A percentile compares a stretch with the other conserved stretches of the same genome.
Conservation (phyloP, 1,140 invertebrate species). For the Ctenoplectra terminalis region DNA sequence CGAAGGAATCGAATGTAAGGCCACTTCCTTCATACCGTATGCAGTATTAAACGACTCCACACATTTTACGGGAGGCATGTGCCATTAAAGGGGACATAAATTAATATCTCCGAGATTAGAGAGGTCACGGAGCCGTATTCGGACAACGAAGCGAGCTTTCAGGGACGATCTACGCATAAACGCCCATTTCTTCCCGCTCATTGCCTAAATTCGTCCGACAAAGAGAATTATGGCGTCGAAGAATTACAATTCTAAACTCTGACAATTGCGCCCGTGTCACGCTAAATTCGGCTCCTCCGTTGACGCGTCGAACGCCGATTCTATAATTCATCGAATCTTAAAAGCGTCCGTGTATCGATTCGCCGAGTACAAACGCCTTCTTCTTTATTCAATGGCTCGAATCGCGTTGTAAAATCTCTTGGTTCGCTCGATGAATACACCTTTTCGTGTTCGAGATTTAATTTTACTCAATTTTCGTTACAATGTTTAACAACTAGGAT, state of each 20-base stretch:
- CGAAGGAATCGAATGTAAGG: constrained; percentile 26
- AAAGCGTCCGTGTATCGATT: no score
- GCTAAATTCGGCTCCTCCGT: constrained; percentile 41
- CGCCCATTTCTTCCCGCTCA: background rate
- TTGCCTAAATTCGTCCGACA: constrained; percentile 48
- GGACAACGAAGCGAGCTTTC: background rate
- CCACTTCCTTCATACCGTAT: background rate
- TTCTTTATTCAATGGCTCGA: background rate
- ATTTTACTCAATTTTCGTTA: background rate
- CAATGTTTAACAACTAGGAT: no score
- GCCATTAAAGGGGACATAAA: constrained; percentile 23
- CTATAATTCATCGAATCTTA: constrained; percentile 47
- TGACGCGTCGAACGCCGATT: constrained; percentile 32
- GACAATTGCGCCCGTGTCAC: constrained; percentile 48
- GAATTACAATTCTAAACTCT: constrained; percentile 50
- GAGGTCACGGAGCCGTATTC: constrained; percentile 19
- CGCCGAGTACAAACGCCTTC: background rate
- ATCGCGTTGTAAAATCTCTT: background rate
- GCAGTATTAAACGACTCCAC: background rate
- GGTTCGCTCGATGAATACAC: background rate
- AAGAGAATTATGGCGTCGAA: constrained; percentile 28
- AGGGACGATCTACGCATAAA: constrained; percentile 4
- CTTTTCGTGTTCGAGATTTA: background rate
- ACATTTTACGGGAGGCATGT: background rate
- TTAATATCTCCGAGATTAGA: constrained; percentile 31